phyloP scores from a whole-genome alignment of 2,797 vertebrate species.

The Jordanella pulchra region DNA sequence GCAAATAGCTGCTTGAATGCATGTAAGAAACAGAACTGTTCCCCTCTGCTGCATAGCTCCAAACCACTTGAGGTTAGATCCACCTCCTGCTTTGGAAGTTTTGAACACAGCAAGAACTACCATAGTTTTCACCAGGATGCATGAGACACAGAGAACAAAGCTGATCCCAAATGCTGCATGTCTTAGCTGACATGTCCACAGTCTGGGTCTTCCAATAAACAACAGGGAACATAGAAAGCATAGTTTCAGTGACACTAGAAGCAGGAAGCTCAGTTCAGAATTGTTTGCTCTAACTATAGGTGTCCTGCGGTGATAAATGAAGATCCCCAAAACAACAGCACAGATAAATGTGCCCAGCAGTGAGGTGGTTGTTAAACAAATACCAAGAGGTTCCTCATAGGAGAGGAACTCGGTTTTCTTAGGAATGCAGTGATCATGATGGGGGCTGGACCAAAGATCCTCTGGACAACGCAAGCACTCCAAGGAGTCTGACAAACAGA shows the following conservation, averaged over 20 bases:
- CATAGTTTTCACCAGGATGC: constrained; percentile 64
- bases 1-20: constrained; percentile 52
- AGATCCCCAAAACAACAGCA: constrained; percentile 49
- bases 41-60: constrained; percentile 68
- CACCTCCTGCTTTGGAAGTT: constrained; percentile 60
- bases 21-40: constrained; percentile 62
- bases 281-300: constrained; percentile 75
- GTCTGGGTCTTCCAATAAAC: constrained; percentile 62
- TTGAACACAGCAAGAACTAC: constrained; percentile 66
- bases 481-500: constrained; percentile 55
- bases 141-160: constrained; percentile 66
- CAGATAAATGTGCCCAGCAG: constrained; percentile 61
- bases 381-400: constrained; percentile 57
- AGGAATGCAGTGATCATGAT: constrained; percentile 61
- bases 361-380: constrained; percentile 59
- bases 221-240: constrained; percentile 67
- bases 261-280: constrained; percentile 67
- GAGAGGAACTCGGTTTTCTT: constrained; percentile 76
- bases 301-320: constrained; percentile 53
- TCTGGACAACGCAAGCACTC: constrained; percentile 69
- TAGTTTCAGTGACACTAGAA: constrained; percentile 36
- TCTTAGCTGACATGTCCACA: constrained; percentile 56
- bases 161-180: constrained; percentile 64
- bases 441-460: constrained; percentile 54
- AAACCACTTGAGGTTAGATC: constrained; percentile 65